Conservation (phyloP, 2,797 vertebrate species). For the Menidia menidia region DNA sequence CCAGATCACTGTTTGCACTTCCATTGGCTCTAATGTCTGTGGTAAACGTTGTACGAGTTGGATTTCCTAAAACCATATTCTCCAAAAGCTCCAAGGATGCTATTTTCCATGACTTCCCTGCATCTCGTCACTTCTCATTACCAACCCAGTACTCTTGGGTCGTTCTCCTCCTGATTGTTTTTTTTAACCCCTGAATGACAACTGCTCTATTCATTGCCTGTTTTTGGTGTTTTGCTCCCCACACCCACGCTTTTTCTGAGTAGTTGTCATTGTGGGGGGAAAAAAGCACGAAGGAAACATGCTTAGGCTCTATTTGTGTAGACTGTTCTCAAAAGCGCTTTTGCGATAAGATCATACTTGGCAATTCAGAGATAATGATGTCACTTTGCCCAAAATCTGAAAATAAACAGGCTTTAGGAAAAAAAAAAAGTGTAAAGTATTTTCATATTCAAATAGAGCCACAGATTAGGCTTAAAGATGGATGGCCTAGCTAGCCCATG, state of each 20-base stretch:
- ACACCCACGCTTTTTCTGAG: conserved; percentile 35
- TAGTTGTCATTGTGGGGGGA: conserved; percentile 54
- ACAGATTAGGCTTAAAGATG: conserved; percentile 56
- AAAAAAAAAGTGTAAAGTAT: too few relatives aligned
- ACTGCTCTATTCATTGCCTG: conserved; percentile 51
- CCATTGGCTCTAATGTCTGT: conserved; percentile 30
- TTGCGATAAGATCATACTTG: conserved; percentile 48
- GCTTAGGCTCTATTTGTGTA: conserved; percentile 68
- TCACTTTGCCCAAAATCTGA: conserved; percentile 46
- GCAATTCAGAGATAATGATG: conserved; percentile 35
- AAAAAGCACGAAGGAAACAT: conserved; percentile 55
- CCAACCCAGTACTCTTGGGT: conserved; percentile 47
- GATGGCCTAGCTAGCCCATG: neutral
- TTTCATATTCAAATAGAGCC: conserved; percentile 54
- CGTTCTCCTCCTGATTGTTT: conserved; percentile 37
- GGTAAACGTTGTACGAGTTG: conserved; percentile 53
- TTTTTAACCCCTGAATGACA: conserved; percentile 48
- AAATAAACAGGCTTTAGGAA: conserved; percentile 17
- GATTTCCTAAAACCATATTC: conserved; percentile 44
- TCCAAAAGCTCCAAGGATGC: conserved; percentile 45
- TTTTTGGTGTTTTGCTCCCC: conserved; percentile 47
- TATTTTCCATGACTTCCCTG: conserved; percentile 39
- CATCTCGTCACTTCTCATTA: conserved; percentile 30
- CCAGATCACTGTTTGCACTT: conserved; percentile 81
- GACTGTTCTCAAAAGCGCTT: conserved; percentile 37